Conservation (phyloP, 2,888 invertebrate species). For the Mimumesa dahlbomi region DNA sequence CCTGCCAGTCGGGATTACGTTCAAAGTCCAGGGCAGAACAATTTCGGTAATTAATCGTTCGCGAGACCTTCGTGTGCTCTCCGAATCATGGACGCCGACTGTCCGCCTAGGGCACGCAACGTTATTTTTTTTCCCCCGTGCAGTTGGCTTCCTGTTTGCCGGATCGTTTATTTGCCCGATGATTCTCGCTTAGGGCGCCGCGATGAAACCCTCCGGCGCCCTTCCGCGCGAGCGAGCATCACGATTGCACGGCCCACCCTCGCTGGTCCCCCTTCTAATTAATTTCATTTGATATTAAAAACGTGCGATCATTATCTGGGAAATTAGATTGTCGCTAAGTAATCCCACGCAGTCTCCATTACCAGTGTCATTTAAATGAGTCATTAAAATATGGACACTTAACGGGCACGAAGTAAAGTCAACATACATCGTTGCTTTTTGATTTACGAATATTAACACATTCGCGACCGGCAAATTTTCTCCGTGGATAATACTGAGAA, state of each 20-base stretch:
- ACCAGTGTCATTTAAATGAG: too few relatives aligned
- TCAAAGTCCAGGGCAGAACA: not conserved
- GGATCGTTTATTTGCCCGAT: slow-evolving; percentile 41
- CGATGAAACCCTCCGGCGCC: slow-evolving; percentile 22
- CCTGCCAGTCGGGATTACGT: not conserved
- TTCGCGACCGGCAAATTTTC: too few relatives aligned
- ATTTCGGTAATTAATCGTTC: slow-evolving; percentile 26
- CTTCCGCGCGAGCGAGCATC: slow-evolving; percentile 33
- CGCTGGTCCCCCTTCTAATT: slow-evolving; percentile 2
- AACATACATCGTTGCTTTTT: too few relatives aligned
- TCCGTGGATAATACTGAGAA: too few relatives aligned
- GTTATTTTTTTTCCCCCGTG: slow-evolving; percentile 19
- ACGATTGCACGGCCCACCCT: slow-evolving; percentile 15
- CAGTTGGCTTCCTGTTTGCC: slow-evolving; percentile 47
- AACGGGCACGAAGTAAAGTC: too few relatives aligned
- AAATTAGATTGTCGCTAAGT: slow-evolving; percentile 32
- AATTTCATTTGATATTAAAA: slow-evolving; percentile 5
- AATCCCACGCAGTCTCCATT: too few relatives aligned
- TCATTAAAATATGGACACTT: too few relatives aligned
- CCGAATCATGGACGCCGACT: slow-evolving; percentile 29
- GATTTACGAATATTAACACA: too few relatives aligned
- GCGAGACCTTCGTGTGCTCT: slow-evolving; percentile 14
- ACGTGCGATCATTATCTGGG: not conserved
- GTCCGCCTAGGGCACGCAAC: slow-evolving; percentile 26
- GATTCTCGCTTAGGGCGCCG: slow-evolving; percentile 44